These are phyloP conservation scores for Frankliniella intonsa DNA, from an alignment of 2,888 invertebrate species.

Conservation along the genomic window DNA sequence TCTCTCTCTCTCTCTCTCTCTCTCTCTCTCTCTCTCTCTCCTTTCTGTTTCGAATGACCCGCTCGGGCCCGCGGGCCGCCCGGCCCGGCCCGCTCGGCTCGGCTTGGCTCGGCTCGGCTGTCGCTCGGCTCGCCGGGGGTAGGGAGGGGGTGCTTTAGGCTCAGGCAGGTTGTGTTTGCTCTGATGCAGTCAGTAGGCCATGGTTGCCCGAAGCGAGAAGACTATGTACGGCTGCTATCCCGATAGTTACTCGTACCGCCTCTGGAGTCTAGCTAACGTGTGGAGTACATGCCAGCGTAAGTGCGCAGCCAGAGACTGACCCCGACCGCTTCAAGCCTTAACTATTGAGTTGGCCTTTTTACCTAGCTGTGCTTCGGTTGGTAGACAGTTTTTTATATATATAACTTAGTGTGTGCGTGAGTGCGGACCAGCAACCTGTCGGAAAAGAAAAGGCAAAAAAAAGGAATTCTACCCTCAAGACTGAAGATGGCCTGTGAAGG, in stretches of 20 bases:
- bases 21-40: slow-evolving; percentile 14
- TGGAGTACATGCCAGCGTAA: slow-evolving; percentile 72
- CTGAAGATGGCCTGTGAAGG: slow-evolving; percentile 24
- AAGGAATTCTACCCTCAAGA: neutral
- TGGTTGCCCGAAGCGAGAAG: slow-evolving; percentile 74
- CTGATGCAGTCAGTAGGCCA: slow-evolving; percentile 59
- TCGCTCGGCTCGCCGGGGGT: slow-evolving; percentile 26
- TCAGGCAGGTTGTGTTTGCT: slow-evolving; percentile 33
- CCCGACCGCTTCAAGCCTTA: neutral
- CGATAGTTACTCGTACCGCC: slow-evolving; percentile 70
- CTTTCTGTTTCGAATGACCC: neutral
- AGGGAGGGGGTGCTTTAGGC: slow-evolving; percentile 34
- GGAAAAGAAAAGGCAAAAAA: no score
- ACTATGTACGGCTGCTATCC: slow-evolving; percentile 55
- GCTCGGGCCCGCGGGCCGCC: neutral
- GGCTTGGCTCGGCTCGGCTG: slow-evolving; percentile 1
- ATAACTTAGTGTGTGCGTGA: no score
- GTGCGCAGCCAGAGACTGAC: slow-evolving; percentile 44
- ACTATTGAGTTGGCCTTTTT: slow-evolving; percentile 25
- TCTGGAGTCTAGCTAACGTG: slow-evolving; percentile 72
- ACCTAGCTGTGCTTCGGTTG: neutral
- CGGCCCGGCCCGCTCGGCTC: neutral
- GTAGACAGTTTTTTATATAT: slow-evolving; percentile 10
- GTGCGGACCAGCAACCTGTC: no score
- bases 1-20: slow-evolving; percentile 28